phyloP scores from a whole-genome alignment of 1,140 invertebrate species.

The Thalassaphorura encarpata region DNA sequence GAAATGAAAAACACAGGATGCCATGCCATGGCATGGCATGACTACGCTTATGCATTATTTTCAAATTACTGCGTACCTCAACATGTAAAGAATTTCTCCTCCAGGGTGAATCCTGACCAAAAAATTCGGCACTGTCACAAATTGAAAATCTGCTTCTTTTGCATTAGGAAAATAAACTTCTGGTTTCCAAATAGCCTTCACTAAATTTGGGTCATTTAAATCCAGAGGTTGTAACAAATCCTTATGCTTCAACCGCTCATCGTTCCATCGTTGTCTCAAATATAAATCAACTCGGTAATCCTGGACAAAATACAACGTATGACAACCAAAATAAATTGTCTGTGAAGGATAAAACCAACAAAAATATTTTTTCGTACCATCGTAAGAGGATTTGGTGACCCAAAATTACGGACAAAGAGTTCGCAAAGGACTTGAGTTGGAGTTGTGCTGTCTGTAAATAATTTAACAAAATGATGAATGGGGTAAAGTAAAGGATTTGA shows the following conservation, averaged over 20 bases:
- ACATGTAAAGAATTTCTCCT: constrained; percentile 53
- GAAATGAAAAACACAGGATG: too few species aligned
- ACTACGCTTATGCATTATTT: too few species aligned
- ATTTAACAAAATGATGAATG: background rate
- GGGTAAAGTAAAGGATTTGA: too few species aligned
- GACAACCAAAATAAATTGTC: background rate
- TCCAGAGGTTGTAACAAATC: constrained; percentile 44
- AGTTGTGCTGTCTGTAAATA: constrained; percentile 19
- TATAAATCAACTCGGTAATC: constrained; percentile 36
- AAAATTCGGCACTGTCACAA: constrained; percentile 57
- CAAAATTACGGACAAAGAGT: constrained; percentile 45
- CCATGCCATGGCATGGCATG: too few species aligned
- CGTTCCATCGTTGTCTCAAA: constrained; percentile 47
- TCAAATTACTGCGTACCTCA: too few species aligned
- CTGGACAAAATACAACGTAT: background rate
- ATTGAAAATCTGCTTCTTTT: constrained; percentile 53
- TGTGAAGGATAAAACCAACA: background rate
- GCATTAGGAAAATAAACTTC: constrained; percentile 59
- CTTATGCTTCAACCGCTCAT: constrained; percentile 42
- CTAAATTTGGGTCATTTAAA: constrained; percentile 47
- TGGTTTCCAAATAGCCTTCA: constrained; percentile 54
- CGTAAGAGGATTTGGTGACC: constrained; percentile 44
- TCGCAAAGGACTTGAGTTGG: constrained; percentile 42
- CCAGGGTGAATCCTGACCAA: constrained; percentile 51
- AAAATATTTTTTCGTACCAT: constrained; percentile 39